A percentile compares a stretch with the other conserved stretches of the same genome.
These are phyloP conservation scores for Tauraco hartlaubi DNA, from an alignment of 2,797 vertebrate species.

Conservation along the genomic window DNA sequence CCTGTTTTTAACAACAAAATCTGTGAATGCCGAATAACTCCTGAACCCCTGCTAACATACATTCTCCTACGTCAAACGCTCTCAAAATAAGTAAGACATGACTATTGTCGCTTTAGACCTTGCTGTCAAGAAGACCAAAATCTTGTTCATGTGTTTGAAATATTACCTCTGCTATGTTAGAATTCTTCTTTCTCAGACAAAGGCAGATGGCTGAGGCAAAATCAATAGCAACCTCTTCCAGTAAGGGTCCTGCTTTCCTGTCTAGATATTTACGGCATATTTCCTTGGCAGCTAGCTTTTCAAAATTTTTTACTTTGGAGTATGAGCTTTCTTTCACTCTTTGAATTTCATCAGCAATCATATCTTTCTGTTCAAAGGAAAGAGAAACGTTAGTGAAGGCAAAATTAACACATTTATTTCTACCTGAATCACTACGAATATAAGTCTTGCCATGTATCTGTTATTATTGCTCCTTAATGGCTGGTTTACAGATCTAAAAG, in stretches of 20 bases:
- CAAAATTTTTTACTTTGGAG: constrained; percentile 33
- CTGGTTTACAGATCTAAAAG: neutral
- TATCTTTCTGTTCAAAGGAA: constrained; percentile 78
- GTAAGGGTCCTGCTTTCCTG: constrained; percentile 53
- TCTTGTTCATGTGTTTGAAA: neutral
- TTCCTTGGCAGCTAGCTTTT: constrained; percentile 66
- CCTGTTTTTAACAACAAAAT: constrained; percentile 60
- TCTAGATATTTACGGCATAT: constrained; percentile 78
- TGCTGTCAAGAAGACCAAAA: neutral
- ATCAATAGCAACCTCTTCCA: constrained; percentile 31
- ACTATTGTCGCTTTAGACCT: neutral
- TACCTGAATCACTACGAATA: neutral
- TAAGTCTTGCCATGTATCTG: neutral
- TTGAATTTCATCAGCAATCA: constrained; percentile 77
- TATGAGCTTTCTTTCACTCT: neutral
- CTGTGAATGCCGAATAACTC: neutral
- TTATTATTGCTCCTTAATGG: neutral
- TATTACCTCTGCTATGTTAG: constrained; percentile 74
- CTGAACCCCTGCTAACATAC: neutral
- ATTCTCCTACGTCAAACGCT: neutral
- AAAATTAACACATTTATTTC: neutral
- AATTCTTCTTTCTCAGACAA: constrained; percentile 78
- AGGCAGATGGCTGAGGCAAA: constrained; percentile 74
- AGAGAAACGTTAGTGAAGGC: neutral
- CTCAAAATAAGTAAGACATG: neutral